These are phyloP conservation scores for Sminthurinus signatus DNA, from an alignment of 1,140 invertebrate species.

Conservation along the genomic window DNA sequence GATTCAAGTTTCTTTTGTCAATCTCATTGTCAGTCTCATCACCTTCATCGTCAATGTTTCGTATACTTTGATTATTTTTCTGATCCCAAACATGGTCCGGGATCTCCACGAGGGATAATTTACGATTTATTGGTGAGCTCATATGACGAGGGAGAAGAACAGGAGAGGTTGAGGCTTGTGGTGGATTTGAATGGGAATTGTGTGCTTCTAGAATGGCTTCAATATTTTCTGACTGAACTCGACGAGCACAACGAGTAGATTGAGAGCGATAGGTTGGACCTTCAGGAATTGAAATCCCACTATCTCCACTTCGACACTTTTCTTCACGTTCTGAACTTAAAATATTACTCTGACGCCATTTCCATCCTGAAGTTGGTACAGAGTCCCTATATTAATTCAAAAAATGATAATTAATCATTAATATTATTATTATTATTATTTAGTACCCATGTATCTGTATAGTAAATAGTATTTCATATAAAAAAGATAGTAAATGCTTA, in stretches of 20 bases:
- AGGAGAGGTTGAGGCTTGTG: background rate
- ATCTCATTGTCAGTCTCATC: background rate
- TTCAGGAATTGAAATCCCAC: slow-evolving; percentile 58
- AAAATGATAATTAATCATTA: too few species aligned
- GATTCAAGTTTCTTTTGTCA: too few species aligned
- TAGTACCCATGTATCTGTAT: too few species aligned
- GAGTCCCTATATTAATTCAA: background rate
- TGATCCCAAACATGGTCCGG: slow-evolving; percentile 33
- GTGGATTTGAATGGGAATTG: background rate
- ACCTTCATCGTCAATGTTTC: too few species aligned
- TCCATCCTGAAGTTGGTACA: slow-evolving; percentile 3
- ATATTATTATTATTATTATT: too few species aligned
- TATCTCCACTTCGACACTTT: slow-evolving; percentile 69
- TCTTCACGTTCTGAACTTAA: slow-evolving; percentile 61
- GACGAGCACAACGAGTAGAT: background rate
- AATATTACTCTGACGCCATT: slow-evolving; percentile 39
- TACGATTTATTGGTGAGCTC: slow-evolving; percentile 15
- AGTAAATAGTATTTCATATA: too few species aligned
- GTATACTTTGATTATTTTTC: background rate
- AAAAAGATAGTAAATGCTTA: too few species aligned
- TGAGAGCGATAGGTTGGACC: background rate
- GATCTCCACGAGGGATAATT: slow-evolving; percentile 36
- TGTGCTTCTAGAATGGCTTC: slow-evolving; percentile 2
- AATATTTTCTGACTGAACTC: slow-evolving; percentile 29
- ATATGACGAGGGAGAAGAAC: background rate